Percentiles rank a stretch among this genome's conserved stretches.
phyloP scores from a whole-genome alignment of 35 echinoderm and acorn worm genomes.

The Lytechinus variegatus region DNA sequence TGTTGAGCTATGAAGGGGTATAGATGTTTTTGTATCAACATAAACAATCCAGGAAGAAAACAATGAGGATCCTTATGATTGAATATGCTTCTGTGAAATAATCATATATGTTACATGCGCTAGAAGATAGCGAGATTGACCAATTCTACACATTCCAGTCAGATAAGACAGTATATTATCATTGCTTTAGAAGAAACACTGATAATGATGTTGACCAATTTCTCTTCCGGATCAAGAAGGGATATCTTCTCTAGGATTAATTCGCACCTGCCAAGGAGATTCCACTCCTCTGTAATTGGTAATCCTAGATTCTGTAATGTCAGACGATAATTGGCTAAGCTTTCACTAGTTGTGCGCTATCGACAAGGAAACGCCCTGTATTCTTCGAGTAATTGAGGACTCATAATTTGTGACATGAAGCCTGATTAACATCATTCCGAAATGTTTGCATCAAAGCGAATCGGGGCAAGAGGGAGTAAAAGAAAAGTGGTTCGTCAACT shows the following conservation, averaged over 20 bases:
- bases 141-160: not conserved
- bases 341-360: not conserved
- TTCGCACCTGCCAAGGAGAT: not conserved
- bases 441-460: too few species aligned
- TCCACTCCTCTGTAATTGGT: not conserved
- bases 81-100: not conserved
- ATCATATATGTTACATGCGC: not conserved
- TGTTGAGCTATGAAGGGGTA: too few species aligned
- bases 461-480: too few species aligned
- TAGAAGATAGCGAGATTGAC: not conserved
- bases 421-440: not conserved
- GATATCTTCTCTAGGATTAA: not conserved
- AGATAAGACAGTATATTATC: not conserved
- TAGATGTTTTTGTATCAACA: too few species aligned
- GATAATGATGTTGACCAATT: not conserved
- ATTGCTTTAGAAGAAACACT: not conserved
- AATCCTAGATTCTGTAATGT: not conserved
- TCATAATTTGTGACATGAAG: not conserved
- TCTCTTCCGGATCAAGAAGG: not conserved
- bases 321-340: not conserved
- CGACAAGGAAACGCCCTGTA: not conserved
- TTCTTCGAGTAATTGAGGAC: not conserved
- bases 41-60: too few species aligned
- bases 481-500: too few species aligned
- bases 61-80: too few species aligned